Conservation (phyloP, 2,888 invertebrate genomes). For the Polietes domitor region DNA sequence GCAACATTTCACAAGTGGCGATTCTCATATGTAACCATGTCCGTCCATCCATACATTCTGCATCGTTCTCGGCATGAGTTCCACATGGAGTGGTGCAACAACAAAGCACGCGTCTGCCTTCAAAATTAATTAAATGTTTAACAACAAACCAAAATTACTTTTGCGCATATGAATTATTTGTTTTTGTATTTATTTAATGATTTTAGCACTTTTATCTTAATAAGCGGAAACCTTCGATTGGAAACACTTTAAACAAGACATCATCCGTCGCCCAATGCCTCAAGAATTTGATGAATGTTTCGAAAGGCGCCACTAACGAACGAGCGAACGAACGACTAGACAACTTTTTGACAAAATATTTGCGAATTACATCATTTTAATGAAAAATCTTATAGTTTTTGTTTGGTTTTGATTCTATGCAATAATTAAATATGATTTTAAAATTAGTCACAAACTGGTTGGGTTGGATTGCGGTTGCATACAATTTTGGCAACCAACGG, state of each 20-base stretch:
- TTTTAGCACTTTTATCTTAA: background rate
- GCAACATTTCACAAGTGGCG: background rate
- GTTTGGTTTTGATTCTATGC: background rate
- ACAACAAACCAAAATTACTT: background rate
- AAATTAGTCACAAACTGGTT: constrained; percentile 49
- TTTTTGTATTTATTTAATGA: constrained; percentile 5
- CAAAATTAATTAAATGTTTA: constrained; percentile 42
- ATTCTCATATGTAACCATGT: background rate
- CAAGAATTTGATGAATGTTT: background rate
- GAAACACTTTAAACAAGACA: background rate
- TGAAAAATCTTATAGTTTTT: constrained; percentile 7
- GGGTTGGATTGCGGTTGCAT: background rate
- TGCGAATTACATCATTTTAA: constrained; percentile 32
- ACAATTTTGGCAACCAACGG: background rate
- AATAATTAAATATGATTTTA: constrained; percentile 14
- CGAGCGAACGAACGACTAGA: background rate
- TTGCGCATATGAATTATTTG: background rate
- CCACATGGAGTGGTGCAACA: background rate
- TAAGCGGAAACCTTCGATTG: constrained; percentile 19
- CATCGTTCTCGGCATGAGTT: background rate
- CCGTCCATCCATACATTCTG: background rate
- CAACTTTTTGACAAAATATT: background rate
- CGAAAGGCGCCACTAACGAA: constrained; percentile 23
- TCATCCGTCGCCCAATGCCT: background rate
- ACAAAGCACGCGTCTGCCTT: constrained; percentile 51